Base-by-base conservation (phyloP, 1,140 invertebrate species). In the Vanessa atalanta region DNA sequence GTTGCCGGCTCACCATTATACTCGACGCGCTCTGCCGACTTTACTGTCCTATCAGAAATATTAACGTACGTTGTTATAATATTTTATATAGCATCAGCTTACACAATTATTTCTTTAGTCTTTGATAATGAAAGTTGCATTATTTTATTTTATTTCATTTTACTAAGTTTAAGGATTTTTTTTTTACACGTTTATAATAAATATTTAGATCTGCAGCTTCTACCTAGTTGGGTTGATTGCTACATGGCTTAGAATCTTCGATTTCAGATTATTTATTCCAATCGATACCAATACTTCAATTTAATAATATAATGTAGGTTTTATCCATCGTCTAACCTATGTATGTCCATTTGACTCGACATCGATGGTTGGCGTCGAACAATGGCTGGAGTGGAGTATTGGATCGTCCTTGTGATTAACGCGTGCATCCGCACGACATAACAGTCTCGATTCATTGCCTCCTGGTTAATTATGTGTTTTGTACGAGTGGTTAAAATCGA, bases 21-120 rank as follows among this genome's bases (percentile, higher is more conserved):
- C 75, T 69, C 70, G 83, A 76, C 65, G 57, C 85, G 88, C 80
- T 89, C 83, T 80, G 84, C 70, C 83, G 88, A 72, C 63, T 88
- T 85, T 83, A 84, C 79, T 87, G 84, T 89, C 86, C 88, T 88
- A 88, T 91, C 88, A 87, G 75, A 75, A 73, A 75, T 72, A 79
- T 72, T 78, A 71, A 78, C 70, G 65, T 70, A 72, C 60, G 67
- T 76, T 72, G 61, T 55, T 77, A 72, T 61, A 37, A 70, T 79
- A 79, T 76, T 78, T 75, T 67, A 76, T 76, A 72, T 73, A 47
- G 47, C 71, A 67, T 65, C 47, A 73, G 51, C 65, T 23, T 73
- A 64, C 20, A 16, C 60, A 26, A 71, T 43, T 61, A n/a, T 64
- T 60, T 60, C 16, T 61, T 37, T 61, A 3, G 7, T 57, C 48